Percentiles rank a stretch among this genome's conserved stretches.
Conservation (phyloP, 2,888 invertebrate genomes). For the Nineta flava region DNA sequence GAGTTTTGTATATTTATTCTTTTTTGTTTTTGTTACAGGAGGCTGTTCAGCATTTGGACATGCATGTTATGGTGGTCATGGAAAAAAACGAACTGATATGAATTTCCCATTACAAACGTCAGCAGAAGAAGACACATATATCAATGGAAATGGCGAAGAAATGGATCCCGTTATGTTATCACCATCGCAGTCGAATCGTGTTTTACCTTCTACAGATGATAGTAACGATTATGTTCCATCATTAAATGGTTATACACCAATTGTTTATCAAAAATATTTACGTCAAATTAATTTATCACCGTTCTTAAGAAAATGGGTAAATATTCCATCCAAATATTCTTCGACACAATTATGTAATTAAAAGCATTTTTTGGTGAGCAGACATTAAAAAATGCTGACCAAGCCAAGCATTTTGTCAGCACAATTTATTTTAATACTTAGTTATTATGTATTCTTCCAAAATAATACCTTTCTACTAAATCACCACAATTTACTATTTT, state of each 20-base stretch:
- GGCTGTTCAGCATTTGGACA: conserved; percentile 58
- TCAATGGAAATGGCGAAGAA: conserved; percentile 2
- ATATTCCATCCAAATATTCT: conserved; percentile 5
- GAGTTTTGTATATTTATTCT: no score
- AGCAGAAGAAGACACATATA: conserved; percentile 17
- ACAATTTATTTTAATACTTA: no score
- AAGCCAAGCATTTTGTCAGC: no score
- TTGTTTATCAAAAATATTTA: neutral
- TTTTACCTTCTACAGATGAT: conserved; percentile 9
- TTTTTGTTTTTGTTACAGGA: conserved; percentile 33
- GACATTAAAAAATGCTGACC: no score
- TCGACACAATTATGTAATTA: no score
- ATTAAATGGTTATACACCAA: neutral
- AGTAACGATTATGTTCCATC: neutral
- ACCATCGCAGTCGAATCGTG: conserved; percentile 19
- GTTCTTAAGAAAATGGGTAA: conserved; percentile 29
- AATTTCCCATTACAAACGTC: conserved; percentile 14
- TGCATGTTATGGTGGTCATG: conserved; percentile 60
- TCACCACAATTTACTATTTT: no score
- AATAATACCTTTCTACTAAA: no score
- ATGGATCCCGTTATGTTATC: conserved; percentile 17
- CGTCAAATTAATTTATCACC: conserved; percentile 18
- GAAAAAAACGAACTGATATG: conserved; percentile 39
- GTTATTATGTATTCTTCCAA: no score
- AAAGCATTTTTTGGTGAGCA: no score